Evolutionary conservation across 30 jellyfish, hydroid and myxozoan genomes (phyloP).

Genomic region (Aurelia sp.): DNA sequence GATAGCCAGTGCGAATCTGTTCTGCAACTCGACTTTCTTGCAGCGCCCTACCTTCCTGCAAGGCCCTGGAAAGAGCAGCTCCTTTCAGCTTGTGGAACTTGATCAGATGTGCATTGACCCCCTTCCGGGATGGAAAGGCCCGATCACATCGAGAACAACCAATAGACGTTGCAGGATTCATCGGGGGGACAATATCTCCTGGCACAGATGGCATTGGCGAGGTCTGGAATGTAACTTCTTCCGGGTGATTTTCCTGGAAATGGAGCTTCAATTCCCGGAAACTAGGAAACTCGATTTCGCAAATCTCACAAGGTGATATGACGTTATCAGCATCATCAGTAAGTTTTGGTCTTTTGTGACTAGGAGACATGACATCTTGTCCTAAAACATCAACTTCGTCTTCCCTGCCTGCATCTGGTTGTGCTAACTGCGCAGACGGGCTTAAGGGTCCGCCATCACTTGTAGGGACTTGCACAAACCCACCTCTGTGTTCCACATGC

Average conservation of each 20-base stretch:
- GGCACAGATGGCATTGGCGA: slow-evolving; percentile 11
- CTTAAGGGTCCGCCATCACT: background rate
- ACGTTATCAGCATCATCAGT: slow-evolving; percentile 10
- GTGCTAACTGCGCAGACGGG: background rate
- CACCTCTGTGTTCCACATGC: slow-evolving; percentile 55
- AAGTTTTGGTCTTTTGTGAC: slow-evolving; percentile 16
- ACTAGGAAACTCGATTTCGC: slow-evolving; percentile 55
- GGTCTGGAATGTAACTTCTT: slow-evolving; percentile 47
- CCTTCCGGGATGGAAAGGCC: slow-evolving; percentile 81
- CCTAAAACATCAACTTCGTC: slow-evolving; percentile 10
- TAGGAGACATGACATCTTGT: slow-evolving; percentile 5
- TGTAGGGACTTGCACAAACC: background rate
- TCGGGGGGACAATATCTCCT: background rate
- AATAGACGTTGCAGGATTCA: slow-evolving; percentile 15
- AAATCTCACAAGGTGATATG: slow-evolving; percentile 61
- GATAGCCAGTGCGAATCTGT: background rate
- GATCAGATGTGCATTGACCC: slow-evolving; percentile 49
- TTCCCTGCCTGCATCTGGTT: background rate
- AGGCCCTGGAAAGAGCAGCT: slow-evolving; percentile 16
- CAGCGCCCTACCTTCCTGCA: slow-evolving; percentile 28
- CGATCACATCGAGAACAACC: slow-evolving; percentile 93
- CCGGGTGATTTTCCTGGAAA: slow-evolving; percentile 75
- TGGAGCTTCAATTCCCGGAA: slow-evolving; percentile 62
- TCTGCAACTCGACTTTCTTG: slow-evolving; percentile 33
- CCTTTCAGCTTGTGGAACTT: slow-evolving; percentile 61